Conservation (phyloP, 1,140 invertebrate genomes). For the Bombus haemorrhoidalis region DNA sequence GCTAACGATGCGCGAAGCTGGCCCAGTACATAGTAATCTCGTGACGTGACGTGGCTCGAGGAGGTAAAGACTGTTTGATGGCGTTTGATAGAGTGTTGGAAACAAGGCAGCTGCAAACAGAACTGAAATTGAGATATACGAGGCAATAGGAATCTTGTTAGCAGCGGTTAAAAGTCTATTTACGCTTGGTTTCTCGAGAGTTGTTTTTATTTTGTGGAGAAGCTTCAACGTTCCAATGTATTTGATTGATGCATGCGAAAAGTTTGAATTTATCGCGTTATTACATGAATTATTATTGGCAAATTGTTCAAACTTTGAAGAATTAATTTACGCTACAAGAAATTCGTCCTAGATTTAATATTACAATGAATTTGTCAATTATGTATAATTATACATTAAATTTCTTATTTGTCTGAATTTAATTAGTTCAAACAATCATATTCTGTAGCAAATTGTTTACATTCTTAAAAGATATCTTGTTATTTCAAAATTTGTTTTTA, state of each 20-base stretch:
- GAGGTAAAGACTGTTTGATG: background rate
- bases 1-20: background rate
- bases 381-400: background rate
- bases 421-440: no score
- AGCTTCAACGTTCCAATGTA: no score
- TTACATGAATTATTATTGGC: background rate
- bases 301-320: background rate
- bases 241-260: background rate
- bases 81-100: background rate
- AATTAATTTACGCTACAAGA: no score
- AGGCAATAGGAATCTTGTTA: background rate
- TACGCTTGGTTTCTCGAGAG: background rate
- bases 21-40: background rate
- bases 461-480: no score
- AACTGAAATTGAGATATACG: background rate
- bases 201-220: no score
- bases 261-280: no score
- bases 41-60: background rate
- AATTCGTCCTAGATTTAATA: no score
- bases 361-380: background rate
- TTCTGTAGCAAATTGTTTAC: no score
- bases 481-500: no score
- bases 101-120: background rate
- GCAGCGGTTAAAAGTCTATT: background rate
- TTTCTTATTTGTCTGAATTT: no score